phyloP scores from a whole-genome alignment of 2,797 vertebrate genomes.

The Holocentrus rufus region DNA sequence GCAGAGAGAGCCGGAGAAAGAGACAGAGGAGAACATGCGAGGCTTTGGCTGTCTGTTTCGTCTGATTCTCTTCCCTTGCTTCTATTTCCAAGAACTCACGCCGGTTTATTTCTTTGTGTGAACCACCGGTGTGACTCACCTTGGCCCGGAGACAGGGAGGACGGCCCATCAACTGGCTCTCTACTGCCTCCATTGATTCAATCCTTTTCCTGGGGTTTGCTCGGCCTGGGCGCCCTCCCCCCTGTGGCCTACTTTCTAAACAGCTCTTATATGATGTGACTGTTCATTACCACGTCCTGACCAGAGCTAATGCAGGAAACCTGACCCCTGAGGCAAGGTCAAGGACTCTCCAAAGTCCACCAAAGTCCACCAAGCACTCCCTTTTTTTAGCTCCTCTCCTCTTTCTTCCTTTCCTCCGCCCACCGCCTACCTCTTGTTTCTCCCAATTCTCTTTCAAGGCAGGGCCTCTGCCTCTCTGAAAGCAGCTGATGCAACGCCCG shows the following conservation, averaged over 20 bases:
- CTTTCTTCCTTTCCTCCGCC: background rate
- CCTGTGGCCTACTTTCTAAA: slow-evolving; percentile 68
- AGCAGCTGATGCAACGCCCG: slow-evolving; percentile 30
- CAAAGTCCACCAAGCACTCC: slow-evolving; percentile 12
- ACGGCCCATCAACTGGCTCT: slow-evolving; percentile 42
- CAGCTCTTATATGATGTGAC: slow-evolving; percentile 56
- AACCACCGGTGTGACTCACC: slow-evolving; percentile 50
- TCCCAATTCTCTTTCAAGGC: slow-evolving; percentile 11
- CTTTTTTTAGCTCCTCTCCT: slow-evolving; percentile 45
- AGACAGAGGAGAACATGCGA: slow-evolving; percentile 10
- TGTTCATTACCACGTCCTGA: slow-evolving; percentile 64
- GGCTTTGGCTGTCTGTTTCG: slow-evolving; percentile 8
- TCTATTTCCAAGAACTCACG: slow-evolving; percentile 45
- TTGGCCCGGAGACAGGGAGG: slow-evolving; percentile 54
- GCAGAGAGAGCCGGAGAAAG: slow-evolving; percentile 19
- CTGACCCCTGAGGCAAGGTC: slow-evolving; percentile 61
- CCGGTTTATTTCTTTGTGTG: slow-evolving; percentile 23
- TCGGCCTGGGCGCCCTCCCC: background rate
- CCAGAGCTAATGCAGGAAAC: slow-evolving; percentile 57
- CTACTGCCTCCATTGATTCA: slow-evolving; percentile 23
- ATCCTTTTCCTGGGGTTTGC: slow-evolving; percentile 17
- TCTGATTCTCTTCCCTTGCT: slow-evolving; percentile 36
- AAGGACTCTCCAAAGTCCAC: slow-evolving; percentile 65
- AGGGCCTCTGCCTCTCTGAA: slow-evolving; percentile 8
- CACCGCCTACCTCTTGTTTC: slow-evolving; percentile 33